Conservation (phyloP, 2,888 invertebrate species). For the Amiota communis region DNA sequence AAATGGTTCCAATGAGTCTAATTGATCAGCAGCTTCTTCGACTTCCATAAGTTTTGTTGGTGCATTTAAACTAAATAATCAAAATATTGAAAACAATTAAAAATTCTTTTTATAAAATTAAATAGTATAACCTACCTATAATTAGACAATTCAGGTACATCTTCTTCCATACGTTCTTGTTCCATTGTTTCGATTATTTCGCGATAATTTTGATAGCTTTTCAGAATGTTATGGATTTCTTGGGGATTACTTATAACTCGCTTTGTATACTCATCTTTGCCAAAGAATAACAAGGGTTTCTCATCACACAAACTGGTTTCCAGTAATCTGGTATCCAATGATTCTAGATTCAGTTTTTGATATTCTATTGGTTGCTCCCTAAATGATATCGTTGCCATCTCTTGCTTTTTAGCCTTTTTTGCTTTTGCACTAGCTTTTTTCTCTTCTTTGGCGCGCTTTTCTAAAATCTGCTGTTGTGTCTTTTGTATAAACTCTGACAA, state of each 20-base stretch:
- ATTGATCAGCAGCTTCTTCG: constrained; percentile 51
- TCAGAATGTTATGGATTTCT: constrained; percentile 64
- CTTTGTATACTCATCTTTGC: constrained; percentile 61
- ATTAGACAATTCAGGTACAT: constrained; percentile 38
- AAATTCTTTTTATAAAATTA: background rate
- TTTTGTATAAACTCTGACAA: constrained; percentile 79
- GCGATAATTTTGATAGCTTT: constrained; percentile 70
- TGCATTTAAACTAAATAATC: constrained; percentile 40
- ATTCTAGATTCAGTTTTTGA: constrained; percentile 68
- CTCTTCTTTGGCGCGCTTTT: constrained; percentile 54
- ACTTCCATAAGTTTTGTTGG: constrained; percentile 46
- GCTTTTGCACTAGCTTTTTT: constrained; percentile 41
- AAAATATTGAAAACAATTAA: background rate
- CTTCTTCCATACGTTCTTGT: constrained; percentile 56
- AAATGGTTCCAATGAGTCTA: constrained; percentile 62
- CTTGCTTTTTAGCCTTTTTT: constrained; percentile 28
- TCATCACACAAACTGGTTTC: constrained; percentile 67
- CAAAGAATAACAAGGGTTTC: constrained; percentile 69
- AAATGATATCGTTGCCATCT: background rate
- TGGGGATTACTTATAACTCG: constrained; percentile 56
- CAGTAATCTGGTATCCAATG: constrained; percentile 59
- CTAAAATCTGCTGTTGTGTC: constrained; percentile 70
- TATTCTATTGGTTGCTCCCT: constrained; percentile 67
- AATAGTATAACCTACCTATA: constrained; percentile 45
- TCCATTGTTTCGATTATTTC: constrained; percentile 68